Percentiles rank a stretch among this genome's conserved stretches.
Evolutionary conservation across 2,797 vertebrate genomes (phyloP).

Genomic region (Anguilla megastoma): DNA sequence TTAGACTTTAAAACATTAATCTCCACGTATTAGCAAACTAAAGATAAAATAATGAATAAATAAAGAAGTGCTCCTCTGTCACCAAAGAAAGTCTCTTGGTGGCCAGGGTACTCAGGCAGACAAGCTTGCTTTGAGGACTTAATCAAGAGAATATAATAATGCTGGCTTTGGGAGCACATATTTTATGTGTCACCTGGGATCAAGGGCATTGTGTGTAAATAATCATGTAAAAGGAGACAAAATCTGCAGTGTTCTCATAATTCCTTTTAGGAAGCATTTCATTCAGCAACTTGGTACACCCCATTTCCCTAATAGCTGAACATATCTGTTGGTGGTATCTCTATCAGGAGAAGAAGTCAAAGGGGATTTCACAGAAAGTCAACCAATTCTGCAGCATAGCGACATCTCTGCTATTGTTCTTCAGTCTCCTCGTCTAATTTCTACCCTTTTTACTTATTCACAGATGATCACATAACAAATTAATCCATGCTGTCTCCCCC

Average conservation of each 20-base stretch:
- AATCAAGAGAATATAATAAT: constrained; percentile 28
- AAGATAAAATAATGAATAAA: neutral
- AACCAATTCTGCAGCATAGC: neutral
- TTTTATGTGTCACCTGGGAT: constrained; percentile 28
- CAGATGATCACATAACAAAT: constrained; percentile 22
- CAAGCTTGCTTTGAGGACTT: neutral
- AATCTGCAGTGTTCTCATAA: constrained; percentile 6
- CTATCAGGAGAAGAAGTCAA: constrained; percentile 46
- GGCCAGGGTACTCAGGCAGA: neutral
- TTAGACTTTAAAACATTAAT: constrained; percentile 24
- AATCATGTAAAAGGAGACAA: constrained; percentile 13
- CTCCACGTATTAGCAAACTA: constrained; percentile 18
- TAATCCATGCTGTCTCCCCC: constrained; percentile 13
- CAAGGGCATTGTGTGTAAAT: constrained; percentile 8
- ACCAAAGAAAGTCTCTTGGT: neutral
- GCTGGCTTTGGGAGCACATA: neutral
- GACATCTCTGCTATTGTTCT: constrained; percentile 7
- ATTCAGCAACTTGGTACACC: constrained; percentile 45
- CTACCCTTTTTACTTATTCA: constrained; percentile 19
- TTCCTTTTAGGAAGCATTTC: neutral
- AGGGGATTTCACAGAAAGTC: constrained; percentile 13
- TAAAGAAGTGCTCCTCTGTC: neutral
- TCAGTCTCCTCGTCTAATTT: constrained; percentile 4
- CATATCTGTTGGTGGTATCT: constrained; percentile 59
- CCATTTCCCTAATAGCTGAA: constrained; percentile 49